Evolutionary conservation across 2,797 vertebrate species (phyloP).

Genomic region (Sebastes paucispinis): DNA sequence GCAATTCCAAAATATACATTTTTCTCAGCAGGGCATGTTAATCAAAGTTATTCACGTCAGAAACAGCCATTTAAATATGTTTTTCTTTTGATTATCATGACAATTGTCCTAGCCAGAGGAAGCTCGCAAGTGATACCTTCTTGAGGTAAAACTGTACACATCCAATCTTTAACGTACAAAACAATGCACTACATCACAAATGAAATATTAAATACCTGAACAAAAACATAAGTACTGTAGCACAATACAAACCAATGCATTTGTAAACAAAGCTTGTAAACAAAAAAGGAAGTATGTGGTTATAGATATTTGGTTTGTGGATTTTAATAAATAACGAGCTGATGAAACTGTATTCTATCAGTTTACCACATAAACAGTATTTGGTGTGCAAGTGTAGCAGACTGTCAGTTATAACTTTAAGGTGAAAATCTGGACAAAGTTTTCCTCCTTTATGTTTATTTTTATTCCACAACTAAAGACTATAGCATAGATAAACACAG

Average conservation of each 20-base stretch:
- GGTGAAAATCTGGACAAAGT: slow-evolving; percentile 20
- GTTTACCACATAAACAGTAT: slow-evolving; percentile 58
- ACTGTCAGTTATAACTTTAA: slow-evolving; percentile 59
- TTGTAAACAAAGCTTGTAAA: slow-evolving; percentile 73
- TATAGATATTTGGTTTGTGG: slow-evolving; percentile 72
- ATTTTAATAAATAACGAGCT: slow-evolving; percentile 63
- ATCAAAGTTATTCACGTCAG: slow-evolving; percentile 66
- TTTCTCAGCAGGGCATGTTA: slow-evolving; percentile 75
- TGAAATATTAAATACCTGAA: slow-evolving; percentile 71
- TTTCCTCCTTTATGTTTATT: slow-evolving; percentile 7
- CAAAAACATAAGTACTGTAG: slow-evolving; percentile 54
- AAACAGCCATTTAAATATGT: slow-evolving; percentile 65
- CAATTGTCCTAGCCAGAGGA: slow-evolving; percentile 73
- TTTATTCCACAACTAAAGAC: slow-evolving; percentile 18
- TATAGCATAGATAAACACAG: slow-evolving; percentile 13
- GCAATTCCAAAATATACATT: slow-evolving; percentile 84
- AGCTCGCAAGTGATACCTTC: slow-evolving; percentile 63
- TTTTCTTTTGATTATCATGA: slow-evolving; percentile 68
- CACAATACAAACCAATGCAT: slow-evolving; percentile 60
- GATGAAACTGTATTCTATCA: slow-evolving; percentile 37
- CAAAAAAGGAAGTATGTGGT: slow-evolving; percentile 58
- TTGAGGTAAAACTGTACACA: slow-evolving; percentile 69
- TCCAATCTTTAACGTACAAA: slow-evolving; percentile 48
- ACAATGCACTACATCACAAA: slow-evolving; percentile 64
- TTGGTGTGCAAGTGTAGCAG: slow-evolving; percentile 65